Percentiles rank a stretch among this genome's conserved stretches.
Evolutionary conservation across 2,797 vertebrate genomes (phyloP).

Genomic region (Neoniphon sammara): DNA sequence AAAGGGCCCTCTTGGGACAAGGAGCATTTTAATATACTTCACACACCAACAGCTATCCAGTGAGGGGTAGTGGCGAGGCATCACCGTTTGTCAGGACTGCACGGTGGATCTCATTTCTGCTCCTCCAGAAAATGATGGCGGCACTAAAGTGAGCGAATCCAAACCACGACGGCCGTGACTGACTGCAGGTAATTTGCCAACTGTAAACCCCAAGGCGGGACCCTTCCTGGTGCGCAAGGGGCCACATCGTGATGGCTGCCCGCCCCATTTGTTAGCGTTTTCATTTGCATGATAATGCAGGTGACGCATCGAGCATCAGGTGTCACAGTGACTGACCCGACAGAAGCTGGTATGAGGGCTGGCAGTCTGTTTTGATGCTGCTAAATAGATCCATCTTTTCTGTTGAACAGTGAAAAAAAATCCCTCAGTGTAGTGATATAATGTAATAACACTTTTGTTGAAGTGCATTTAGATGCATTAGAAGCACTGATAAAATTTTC

Average conservation of each 20-base stretch:
- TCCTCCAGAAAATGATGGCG: conserved; percentile 46
- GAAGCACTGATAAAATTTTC: no score
- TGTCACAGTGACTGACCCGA: background rate
- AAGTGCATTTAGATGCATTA: no score
- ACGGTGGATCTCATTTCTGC: conserved; percentile 57
- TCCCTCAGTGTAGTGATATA: no score
- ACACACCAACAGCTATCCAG: conserved; percentile 20
- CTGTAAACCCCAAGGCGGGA: conserved; percentile 52
- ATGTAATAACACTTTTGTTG: no score
- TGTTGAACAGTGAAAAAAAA: no score
- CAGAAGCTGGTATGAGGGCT: background rate
- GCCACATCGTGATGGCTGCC: background rate
- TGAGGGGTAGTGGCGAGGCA: conserved; percentile 9
- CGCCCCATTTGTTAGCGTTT: conserved; percentile 22
- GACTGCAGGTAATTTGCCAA: conserved; percentile 68
- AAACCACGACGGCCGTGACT: conserved; percentile 70
- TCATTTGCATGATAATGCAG: background rate
- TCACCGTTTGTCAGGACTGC: conserved; percentile 35
- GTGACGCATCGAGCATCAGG: background rate
- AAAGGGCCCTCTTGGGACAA: conserved; percentile 37
- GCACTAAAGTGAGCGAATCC: conserved; percentile 70
- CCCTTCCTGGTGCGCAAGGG: background rate
- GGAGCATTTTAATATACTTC: conserved; percentile 50
- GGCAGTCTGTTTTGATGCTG: no score
- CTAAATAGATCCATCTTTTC: no score